Evolutionary conservation across 2,888 invertebrate species (phyloP), one percentile per base, ranked within the genome.

Genomic region (Parthenolecanium corni): DNA sequence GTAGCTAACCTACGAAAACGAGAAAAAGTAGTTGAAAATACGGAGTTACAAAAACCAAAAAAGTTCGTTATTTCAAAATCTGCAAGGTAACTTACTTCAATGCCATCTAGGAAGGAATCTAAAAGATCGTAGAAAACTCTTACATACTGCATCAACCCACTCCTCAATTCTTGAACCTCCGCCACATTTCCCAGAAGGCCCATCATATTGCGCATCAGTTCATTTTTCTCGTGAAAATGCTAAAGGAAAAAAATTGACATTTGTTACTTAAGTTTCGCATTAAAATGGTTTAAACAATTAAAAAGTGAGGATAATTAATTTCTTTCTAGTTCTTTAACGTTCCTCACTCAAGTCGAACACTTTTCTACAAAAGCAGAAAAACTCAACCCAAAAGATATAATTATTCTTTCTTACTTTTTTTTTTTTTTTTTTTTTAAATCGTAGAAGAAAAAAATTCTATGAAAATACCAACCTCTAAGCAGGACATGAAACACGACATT

Each of bases 191-290:
- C 96, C 67, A 94, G 76, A 12, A 91, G 76, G 1, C 96, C 97
- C 95, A 97, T 95, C 96, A 97, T 97, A 73, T 97, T 97, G 52
- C 96, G 79, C 52, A 96, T 78, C 46, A 97, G 75, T 72, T 95
- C 94, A 66, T 89, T 89, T 71, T 88, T 89, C 68, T 89, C 83
- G 0, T 88, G 86, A 75, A 93, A 95, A 71, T 80, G 81, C 91
- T 93, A 73, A 21, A 73, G 69, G 25, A 52, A 52, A 18, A 31
- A 31, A 6, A 31, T 31, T n/a, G n/a, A n/a, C n/a, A n/a, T n/a
- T n/a, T n/a, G n/a, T n/a, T n/a, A n/a, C n/a, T n/a, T n/a, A n/a
- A n/a, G n/a, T n/a, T n/a, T n/a, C n/a, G n/a, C n/a, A n/a, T n/a
- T n/a, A n/a, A n/a, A n/a, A n/a, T n/a, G n/a, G n/a, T n/a, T n/a